Evolutionary conservation across 2,797 vertebrate genomes (phyloP), one percentile per base, ranked within the genome.

Genomic region (Gymnopithys bicolor): DNA sequence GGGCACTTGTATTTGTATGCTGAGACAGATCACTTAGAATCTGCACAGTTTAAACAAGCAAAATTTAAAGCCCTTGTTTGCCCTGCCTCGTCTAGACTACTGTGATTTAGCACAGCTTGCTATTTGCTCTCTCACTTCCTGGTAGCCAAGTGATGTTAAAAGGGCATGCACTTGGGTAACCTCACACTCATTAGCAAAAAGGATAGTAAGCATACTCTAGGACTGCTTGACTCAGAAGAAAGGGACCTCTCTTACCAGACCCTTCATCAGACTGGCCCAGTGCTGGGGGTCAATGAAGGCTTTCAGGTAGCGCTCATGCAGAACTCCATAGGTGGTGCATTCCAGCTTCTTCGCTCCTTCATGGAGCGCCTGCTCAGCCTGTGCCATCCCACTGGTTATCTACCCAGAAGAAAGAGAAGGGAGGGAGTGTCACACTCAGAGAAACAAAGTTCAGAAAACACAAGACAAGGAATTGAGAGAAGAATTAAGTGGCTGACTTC

Each of bases 281-380:
- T 99, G 99, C 32, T 15, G 68, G 6, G 49, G 9, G 0, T 94
- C 96, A 43, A 99, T 99, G 84, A 97, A 97, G 2, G 8, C 96
- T 74, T 97, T 39, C 75, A 99, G 96, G 93, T 97, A 85, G 48
- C 4, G 59, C 63, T 99, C 98, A 19, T 94, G 98, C 27, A 99
- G 89, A 67, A 99, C 79, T 3, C 98, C 98, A 0, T 80, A 96
- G 55, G 97, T 96, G 19, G 97, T 98, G 52, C 98, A 98, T 86
- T 98, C 97, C 70, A 99, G 95, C 74, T 68, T 96, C 19, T 80
- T 19, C 0, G 96, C 97, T 39, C 98, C 96, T 48, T 19, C 30
- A 5, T 93, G 52, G 60, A 99, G 95, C 15, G 68, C 25, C 9
- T 43, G 27, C 95, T 98, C 97, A 11, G 96, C 95, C 4, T 60